These are phyloP conservation scores for Tiliacea aurago DNA, from an alignment of 2,888 invertebrate genomes.

Conservation along the genomic window DNA sequence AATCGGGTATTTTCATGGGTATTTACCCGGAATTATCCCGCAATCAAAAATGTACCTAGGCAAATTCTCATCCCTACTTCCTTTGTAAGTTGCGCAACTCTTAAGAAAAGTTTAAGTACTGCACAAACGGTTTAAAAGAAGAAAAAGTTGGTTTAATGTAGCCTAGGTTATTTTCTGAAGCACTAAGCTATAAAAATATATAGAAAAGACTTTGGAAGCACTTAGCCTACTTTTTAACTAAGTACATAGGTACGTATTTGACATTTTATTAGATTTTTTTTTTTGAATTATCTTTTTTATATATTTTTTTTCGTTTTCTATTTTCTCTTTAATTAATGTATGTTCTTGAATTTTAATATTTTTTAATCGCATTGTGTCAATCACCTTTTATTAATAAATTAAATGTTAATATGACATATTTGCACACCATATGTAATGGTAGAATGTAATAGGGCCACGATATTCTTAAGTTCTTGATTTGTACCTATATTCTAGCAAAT, in stretches of 20 bases:
- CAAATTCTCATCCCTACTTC: neutral
- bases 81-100: slow-evolving; percentile 10
- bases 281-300: too few relatives aligned
- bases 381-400: too few relatives aligned
- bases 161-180: slow-evolving; percentile 24
- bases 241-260: slow-evolving; percentile 3
- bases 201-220: slow-evolving; percentile 24
- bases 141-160: slow-evolving; percentile 25
- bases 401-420: too few relatives aligned
- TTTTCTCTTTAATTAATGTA: too few relatives aligned
- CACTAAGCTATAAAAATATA: slow-evolving; percentile 38
- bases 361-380: too few relatives aligned
- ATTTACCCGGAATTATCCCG: neutral
- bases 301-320: too few relatives aligned
- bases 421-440: too few relatives aligned
- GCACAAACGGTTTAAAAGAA: slow-evolving; percentile 6
- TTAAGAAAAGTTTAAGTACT: slow-evolving; percentile 9
- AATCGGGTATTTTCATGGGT: neutral
- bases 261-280: too few relatives aligned
- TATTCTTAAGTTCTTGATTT: too few relatives aligned
- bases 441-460: too few relatives aligned
- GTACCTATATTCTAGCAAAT: too few relatives aligned
- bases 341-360: too few relatives aligned
- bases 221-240: slow-evolving; percentile 30
- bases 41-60: neutral